phyloP scores from a whole-genome alignment of 2,113 vertebrate genomes.

The Xenus cinereus region DNA sequence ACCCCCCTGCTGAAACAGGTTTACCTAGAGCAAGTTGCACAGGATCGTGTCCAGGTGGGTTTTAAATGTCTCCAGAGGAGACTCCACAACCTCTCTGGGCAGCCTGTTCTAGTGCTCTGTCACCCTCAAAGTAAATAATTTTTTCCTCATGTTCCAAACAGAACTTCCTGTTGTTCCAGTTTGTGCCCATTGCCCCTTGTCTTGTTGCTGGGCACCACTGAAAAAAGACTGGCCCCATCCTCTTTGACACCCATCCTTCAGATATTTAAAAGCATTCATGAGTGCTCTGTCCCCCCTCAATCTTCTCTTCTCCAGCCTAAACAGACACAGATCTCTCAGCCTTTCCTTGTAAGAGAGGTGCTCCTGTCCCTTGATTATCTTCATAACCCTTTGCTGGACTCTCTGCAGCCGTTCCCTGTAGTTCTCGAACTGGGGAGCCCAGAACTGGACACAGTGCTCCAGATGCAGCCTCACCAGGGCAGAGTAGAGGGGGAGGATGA shows the following conservation, averaged over 20 bases:
- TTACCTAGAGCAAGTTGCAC: not conserved
- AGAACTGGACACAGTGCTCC: not conserved
- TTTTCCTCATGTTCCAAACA: not conserved
- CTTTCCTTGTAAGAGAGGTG: not conserved
- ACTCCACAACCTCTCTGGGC: not conserved
- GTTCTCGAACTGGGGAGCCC: not conserved
- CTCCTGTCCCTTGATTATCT: not conserved
- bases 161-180: not conserved
- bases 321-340: not conserved
- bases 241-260: not conserved
- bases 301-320: not conserved
- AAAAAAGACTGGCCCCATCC: not conserved
- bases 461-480: not conserved
- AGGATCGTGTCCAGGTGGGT: not conserved
- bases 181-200: not conserved
- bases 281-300: not conserved
- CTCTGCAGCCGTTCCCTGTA: not conserved
- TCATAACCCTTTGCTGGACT: not conserved
- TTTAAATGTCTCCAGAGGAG: not conserved
- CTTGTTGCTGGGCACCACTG: not conserved
- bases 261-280: not conserved
- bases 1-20: not conserved
- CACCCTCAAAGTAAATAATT: not conserved
- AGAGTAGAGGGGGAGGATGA: not conserved
- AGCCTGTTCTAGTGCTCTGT: not conserved